Base-by-base conservation (phyloP, 2,888 invertebrate genomes). In the Amphimallon solstitiale region DNA sequence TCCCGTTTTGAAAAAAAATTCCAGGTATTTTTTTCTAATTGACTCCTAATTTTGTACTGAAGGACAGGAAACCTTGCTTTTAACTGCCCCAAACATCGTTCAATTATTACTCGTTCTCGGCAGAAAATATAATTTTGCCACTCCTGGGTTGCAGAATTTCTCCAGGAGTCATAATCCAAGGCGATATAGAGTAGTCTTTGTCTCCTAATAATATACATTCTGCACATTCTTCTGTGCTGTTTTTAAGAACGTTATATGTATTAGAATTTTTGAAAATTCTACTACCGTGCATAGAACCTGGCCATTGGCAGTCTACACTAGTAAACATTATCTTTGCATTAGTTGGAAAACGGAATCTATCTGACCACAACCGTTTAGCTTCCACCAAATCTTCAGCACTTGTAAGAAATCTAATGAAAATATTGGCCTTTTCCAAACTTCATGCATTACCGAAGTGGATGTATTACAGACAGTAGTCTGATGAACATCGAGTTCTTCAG, bases 391-490 rank as follows among this genome's bases (percentile, higher is more conserved):
- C 52, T 52, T 52, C 52, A 52, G 37, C 52, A 35, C 37, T 52
- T 35, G 3, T 51, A 51, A 40, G 43, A 54, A 63, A 63, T 54
- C 37, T 63, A 52, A 63, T 63, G 7, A 17, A 63, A 54, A 52
- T 52, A 54, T 54, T 43, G 54, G 43, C 34, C 38, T 35, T 52
- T 23, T 45, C 63, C 54, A 63, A 63, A 63, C 54, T 63, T 19
- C 54, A 63, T 43, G 34, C 54, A 54, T 63, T 52, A 52, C 63
- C 14, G 34, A 23, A 29, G 49, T 62, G 6, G 19, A 29, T 23
- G 62, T 62, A 15, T 63, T 63, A 63, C 63, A 52, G 23, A 52
- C 43, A 63, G 51, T 38, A 37, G 51, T 63, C 40, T 52, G 51
- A 15, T 54, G 64, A 51, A 63, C 51, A 40, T 14, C 63, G 23